Conservation (phyloP, 2,888 invertebrate genomes). For the Stenoptilia bipunctidactyla region DNA sequence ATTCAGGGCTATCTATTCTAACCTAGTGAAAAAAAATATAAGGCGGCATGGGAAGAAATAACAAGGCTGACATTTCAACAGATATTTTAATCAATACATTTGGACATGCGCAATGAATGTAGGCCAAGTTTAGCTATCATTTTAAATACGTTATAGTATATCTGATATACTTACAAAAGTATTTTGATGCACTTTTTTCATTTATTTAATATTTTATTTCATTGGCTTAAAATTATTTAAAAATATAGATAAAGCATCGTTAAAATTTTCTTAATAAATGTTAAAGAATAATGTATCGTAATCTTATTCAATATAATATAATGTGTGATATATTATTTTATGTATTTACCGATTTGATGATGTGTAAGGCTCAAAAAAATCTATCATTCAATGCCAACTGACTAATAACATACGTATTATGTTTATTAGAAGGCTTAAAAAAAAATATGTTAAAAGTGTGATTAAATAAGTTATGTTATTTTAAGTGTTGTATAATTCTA, state of each 20-base stretch:
- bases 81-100: constrained; percentile 43
- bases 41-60: background rate
- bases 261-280: too few relatives aligned
- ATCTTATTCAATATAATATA: too few relatives aligned
- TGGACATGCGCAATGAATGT: constrained; percentile 64
- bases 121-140: constrained; percentile 33
- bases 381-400: background rate
- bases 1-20: too few relatives aligned
- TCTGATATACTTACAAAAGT: background rate
- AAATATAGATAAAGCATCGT: too few relatives aligned
- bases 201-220: background rate
- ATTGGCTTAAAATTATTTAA: background rate
- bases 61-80: background rate
- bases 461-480: background rate
- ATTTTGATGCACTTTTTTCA: background rate
- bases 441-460: too few relatives aligned
- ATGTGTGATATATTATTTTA: too few relatives aligned
- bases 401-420: too few relatives aligned
- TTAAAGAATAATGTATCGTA: too few relatives aligned
- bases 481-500: constrained; percentile 2
- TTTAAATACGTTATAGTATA: constrained; percentile 21
- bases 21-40: too few relatives aligned
- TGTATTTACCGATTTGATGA: too few relatives aligned
- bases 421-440: too few relatives aligned
- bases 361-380: too few relatives aligned